Base-by-base conservation (phyloP, 2,113 vertebrate species). In the Sinocyclocheilus anophthalmus region DNA sequence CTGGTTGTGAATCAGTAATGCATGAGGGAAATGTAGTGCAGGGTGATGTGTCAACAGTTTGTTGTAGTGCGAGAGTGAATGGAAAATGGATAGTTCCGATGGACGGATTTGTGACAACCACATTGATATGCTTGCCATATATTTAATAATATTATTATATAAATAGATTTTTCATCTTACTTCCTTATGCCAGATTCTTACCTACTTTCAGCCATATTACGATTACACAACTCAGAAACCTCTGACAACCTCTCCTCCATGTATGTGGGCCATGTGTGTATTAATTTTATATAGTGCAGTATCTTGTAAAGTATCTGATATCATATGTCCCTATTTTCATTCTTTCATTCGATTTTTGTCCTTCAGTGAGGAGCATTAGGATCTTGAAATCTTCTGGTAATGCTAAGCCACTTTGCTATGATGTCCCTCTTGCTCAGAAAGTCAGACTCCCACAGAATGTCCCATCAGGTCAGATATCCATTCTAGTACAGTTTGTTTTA, bases 321-420 rank as follows among this genome's bases (percentile, higher is more conserved):
- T 72, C 67, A 72, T 22, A 72, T 39, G 26, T 26, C 2, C 24
- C 26, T 67, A 24, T 63, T 18, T 63, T 24, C 0, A 16, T 72
- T 39, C 37, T 33, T 72, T 39, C 30, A 3, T 67, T 67, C 24
- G 20, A 8, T 72, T 39, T 72, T 45, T 81, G 2, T 16, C 1
- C n/a, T 13, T 72, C 8, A 55, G 20, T 20, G 2, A 67, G 45
- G 61, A 61, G 2, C 57, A 45, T 12, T 88, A 76, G 90, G 78
- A 94, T 76, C 55, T 91, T 5, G 16, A 39, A 72, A 72, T 89
- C 89, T 78, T 48, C 89, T 20, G 88, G 78, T 20, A 90, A 75
- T 69, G 77, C 90, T 45, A 70, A 81, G 48, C 91, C 91, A 2
- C 76, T 95, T 2, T 95, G 94, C 81, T 94, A 91, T 77, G 90